These are phyloP conservation scores for Varecia variegata DNA, from an alignment of 2,797 vertebrate genomes.

Conservation along the genomic window DNA sequence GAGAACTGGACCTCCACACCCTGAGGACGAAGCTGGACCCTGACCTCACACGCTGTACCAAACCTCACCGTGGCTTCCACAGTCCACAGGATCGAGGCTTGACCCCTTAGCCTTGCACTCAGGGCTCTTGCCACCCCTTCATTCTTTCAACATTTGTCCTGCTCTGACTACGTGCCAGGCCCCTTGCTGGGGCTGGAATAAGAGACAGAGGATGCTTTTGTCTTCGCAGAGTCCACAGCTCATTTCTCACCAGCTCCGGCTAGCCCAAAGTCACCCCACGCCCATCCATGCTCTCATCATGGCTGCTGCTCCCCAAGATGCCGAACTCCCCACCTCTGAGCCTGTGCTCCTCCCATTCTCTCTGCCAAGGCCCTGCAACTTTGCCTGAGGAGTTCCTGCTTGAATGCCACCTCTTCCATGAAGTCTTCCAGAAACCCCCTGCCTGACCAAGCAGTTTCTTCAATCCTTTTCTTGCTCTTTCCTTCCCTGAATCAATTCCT, in stretches of 20 bases:
- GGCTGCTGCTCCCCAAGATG: neutral
- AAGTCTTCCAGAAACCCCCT: neutral
- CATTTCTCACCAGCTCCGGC: neutral
- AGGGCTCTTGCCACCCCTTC: neutral
- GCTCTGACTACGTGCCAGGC: neutral
- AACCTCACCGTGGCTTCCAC: neutral
- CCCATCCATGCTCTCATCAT: neutral
- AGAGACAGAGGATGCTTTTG: neutral
- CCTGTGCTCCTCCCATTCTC: neutral
- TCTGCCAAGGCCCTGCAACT: neutral
- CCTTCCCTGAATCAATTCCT: neutral
- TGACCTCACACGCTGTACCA: neutral
- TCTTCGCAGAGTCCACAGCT: neutral
- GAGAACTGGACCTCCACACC: neutral
- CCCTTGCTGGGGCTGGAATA: neutral
- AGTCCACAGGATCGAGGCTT: neutral
- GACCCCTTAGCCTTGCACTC: neutral
- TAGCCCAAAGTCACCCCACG: neutral
- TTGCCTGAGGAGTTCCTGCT: neutral
- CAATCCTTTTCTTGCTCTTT: neutral
- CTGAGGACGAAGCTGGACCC: neutral
- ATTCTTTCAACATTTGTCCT: neutral
- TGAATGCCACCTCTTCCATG: neutral
- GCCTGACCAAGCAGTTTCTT: neutral
- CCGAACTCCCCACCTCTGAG: neutral